Evolutionary conservation across 2,113 vertebrate genomes (phyloP).

Genomic region (Seriola dumerili): DNA sequence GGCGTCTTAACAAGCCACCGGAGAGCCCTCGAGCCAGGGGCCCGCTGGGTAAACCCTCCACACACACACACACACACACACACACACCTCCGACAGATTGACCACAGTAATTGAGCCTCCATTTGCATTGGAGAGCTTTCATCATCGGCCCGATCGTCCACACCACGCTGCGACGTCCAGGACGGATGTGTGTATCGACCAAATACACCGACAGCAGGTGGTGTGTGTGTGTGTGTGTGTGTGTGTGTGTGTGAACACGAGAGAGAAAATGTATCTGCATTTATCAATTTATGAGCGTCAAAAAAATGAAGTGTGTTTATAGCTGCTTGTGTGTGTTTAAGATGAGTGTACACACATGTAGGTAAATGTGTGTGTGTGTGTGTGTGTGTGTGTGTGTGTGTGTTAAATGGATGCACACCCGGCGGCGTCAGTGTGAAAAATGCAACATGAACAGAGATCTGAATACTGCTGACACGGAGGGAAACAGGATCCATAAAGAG

Average conservation of each 20-base stretch:
- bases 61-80: constrained; percentile 14
- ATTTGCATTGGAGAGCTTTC: constrained; percentile 90
- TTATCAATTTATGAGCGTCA: not conserved
- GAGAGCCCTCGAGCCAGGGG: constrained; percentile 91
- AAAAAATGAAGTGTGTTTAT: constrained; percentile 19
- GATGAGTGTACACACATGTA: constrained; percentile 2
- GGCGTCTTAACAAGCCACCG: constrained; percentile 96
- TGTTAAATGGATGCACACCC: constrained; percentile 31
- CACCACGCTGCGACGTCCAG: constrained; percentile 32
- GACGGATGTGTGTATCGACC: constrained; percentile 59
- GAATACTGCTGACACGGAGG: constrained; percentile 54
- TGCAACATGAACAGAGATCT: constrained; percentile 30
- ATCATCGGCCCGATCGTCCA: constrained; percentile 66
- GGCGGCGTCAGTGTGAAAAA: constrained; percentile 47
- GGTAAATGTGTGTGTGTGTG: constrained; percentile 4
- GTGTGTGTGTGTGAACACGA: constrained; percentile 1
- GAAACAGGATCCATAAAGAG: constrained; percentile 58
- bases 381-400: constrained; percentile 9
- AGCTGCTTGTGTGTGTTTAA: constrained; percentile 1
- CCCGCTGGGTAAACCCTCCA: constrained; percentile 83
- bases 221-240: constrained; percentile 24
- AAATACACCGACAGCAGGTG: constrained; percentile 62
- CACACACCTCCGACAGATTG: constrained; percentile 89
- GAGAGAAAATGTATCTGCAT: constrained; percentile 6
- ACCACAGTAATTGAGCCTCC: constrained; percentile 93